These are phyloP conservation scores for Julus scandinavius DNA, from an alignment of 2,888 invertebrate species.

Conservation along the genomic window DNA sequence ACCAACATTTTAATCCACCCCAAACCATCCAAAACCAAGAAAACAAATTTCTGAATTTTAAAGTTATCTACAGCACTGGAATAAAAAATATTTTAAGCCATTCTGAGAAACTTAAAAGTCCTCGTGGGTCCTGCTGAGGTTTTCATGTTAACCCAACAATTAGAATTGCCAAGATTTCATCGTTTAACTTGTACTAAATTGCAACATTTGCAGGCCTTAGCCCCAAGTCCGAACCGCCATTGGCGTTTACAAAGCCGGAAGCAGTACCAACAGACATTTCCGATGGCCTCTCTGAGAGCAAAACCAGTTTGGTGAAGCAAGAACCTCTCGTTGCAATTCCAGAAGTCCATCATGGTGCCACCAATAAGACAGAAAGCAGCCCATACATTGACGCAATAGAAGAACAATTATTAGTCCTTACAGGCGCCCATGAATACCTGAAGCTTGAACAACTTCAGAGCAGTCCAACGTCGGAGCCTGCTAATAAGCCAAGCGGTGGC, in stretches of 20 bases:
- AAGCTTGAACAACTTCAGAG: neutral
- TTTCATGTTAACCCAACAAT: too few species aligned
- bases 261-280: neutral
- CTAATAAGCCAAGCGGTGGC: neutral
- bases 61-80: too few species aligned
- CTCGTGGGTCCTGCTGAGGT: too few species aligned
- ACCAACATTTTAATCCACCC: too few species aligned
- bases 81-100: too few species aligned
- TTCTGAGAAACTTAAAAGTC: too few species aligned
- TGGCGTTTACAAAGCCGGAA: neutral
- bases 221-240: neutral
- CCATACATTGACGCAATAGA: neutral
- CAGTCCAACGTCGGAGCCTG: neutral
- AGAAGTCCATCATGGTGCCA: neutral
- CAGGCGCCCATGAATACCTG: conserved; percentile 1
- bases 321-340: neutral
- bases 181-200: too few species aligned
- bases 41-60: too few species aligned
- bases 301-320: neutral
- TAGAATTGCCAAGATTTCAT: too few species aligned
- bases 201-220: neutral
- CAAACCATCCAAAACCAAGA: too few species aligned
- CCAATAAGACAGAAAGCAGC: neutral
- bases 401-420: conserved; percentile 9
- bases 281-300: neutral